Evolutionary conservation across 2,113 vertebrate species (phyloP).

Genomic region (Glaucomys volans): DNA sequence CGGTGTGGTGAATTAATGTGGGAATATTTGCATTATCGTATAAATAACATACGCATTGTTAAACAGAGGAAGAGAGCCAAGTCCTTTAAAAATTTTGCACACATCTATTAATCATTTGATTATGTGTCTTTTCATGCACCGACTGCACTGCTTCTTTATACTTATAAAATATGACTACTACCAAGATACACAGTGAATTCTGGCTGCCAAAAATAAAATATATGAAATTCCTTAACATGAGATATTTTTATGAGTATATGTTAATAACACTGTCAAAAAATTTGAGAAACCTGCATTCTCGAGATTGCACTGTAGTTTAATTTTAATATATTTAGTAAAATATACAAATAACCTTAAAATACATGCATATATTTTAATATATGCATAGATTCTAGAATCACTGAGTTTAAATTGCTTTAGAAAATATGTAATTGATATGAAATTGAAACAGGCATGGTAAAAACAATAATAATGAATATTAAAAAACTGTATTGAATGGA

Average conservation of each 20-base stretch:
- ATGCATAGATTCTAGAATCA: neutral
- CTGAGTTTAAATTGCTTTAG: neutral
- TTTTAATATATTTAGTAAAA: slow-evolving; percentile 15
- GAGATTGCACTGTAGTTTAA: neutral
- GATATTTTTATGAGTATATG: neutral
- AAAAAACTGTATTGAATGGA: neutral
- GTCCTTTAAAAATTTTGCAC: slow-evolving; percentile 2
- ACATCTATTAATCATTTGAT: slow-evolving; percentile 75
- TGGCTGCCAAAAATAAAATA: slow-evolving; percentile 1
- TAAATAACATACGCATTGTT: slow-evolving; percentile 77
- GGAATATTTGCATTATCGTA: slow-evolving; percentile 82
- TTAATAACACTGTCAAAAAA: slow-evolving; percentile 1
- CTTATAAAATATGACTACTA: slow-evolving; percentile 55
- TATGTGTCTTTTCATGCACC: slow-evolving; percentile 50
- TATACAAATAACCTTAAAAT: neutral
- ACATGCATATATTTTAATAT: neutral
- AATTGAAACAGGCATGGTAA: neutral
- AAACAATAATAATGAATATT: neutral
- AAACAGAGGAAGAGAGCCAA: slow-evolving; percentile 66
- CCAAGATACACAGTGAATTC: neutral
- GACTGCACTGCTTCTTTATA: neutral
- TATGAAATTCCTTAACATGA: neutral
- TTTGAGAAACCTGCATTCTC: neutral
- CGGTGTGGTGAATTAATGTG: slow-evolving; percentile 79
- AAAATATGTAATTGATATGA: neutral